A percentile compares a stretch with the other conserved stretches of the same genome.
Conservation (phyloP, 2,888 invertebrate species). For the Esperia sulphurella region DNA sequence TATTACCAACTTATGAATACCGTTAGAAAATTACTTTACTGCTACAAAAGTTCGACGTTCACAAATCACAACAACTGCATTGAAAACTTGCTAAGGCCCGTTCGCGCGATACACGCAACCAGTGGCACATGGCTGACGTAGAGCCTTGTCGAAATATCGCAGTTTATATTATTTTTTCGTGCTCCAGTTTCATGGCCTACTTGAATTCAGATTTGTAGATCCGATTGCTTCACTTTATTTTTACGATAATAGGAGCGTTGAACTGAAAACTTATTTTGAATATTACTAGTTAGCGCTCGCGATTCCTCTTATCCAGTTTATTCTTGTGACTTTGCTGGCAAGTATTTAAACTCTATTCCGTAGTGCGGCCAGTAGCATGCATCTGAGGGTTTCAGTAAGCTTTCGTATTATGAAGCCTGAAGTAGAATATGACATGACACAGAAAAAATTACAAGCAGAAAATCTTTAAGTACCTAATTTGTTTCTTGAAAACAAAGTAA, state of each 20-base stretch:
- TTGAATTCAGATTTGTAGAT: slow-evolving; percentile 1
- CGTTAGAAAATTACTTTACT: background rate
- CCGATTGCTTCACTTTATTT: slow-evolving; percentile 5
- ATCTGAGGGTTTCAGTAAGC: too few relatives aligned
- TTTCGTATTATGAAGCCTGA: too few relatives aligned
- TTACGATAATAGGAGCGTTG: background rate
- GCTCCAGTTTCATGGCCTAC: slow-evolving; percentile 5
- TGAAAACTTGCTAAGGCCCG: background rate
- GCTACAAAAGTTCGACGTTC: background rate
- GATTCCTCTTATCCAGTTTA: too few relatives aligned
- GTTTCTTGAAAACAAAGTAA: too few relatives aligned
- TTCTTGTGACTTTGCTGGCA: too few relatives aligned
- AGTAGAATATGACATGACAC: too few relatives aligned
- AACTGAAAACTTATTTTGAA: background rate
- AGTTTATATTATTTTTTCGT: slow-evolving; percentile 4
- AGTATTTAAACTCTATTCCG: too few relatives aligned
- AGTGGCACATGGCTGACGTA: slow-evolving; percentile 6
- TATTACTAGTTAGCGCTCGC: too few relatives aligned
- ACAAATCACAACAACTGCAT: background rate
- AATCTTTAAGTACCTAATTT: too few relatives aligned
- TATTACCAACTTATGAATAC: slow-evolving; percentile 5
- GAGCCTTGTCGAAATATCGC: slow-evolving; percentile 3
- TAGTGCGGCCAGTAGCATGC: too few relatives aligned
- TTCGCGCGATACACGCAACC: slow-evolving; percentile 3
- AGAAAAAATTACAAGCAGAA: too few relatives aligned